Percentiles rank a stretch among this genome's conserved stretches.
Evolutionary conservation across 2,797 vertebrate genomes (phyloP).

Genomic region (Periophthalmus magnuspinnatus): DNA sequence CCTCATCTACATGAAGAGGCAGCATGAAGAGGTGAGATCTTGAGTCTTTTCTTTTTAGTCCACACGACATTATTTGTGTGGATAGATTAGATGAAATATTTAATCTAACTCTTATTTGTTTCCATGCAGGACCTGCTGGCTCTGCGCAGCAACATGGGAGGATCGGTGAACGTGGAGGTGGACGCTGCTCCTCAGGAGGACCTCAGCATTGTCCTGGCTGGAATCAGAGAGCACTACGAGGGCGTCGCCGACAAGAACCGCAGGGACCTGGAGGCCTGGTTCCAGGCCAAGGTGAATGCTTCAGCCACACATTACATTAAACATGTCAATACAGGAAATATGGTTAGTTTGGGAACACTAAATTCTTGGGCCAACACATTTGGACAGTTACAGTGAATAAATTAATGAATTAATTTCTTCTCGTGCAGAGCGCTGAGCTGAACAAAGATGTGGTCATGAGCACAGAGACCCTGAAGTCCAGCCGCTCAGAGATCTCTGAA

Average conservation of each 20-base stretch:
- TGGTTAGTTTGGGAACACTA: not conserved
- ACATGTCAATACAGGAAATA: not conserved
- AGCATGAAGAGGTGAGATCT: slow-evolving; percentile 82
- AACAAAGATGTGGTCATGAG: slow-evolving; percentile 53
- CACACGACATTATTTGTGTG: not conserved
- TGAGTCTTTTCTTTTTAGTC: not conserved
- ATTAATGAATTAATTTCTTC: not conserved
- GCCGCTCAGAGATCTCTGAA: slow-evolving; percentile 56
- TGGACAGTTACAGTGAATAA: not conserved
- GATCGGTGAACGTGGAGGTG: slow-evolving; percentile 88
- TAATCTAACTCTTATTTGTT: not conserved
- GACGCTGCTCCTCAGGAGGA: slow-evolving; percentile 82
- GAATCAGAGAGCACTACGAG: slow-evolving; percentile 88
- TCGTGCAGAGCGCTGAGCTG: slow-evolving; percentile 46
- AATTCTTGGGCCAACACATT: not conserved
- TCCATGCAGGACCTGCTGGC: slow-evolving; percentile 74
- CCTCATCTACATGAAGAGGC: slow-evolving; percentile 82
- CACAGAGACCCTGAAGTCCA: slow-evolving; percentile 49
- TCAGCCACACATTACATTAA: not conserved
- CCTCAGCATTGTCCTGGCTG: slow-evolving; percentile 75
- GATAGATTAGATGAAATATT: not conserved
- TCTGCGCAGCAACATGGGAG: slow-evolving; percentile 73
- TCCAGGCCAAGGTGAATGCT: slow-evolving; percentile 81
- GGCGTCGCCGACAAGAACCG: slow-evolving; percentile 80
- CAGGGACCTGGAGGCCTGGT: slow-evolving; percentile 85